phyloP scores from a whole-genome alignment of 2,113 vertebrate species.

The Apodemus speciosus region DNA sequence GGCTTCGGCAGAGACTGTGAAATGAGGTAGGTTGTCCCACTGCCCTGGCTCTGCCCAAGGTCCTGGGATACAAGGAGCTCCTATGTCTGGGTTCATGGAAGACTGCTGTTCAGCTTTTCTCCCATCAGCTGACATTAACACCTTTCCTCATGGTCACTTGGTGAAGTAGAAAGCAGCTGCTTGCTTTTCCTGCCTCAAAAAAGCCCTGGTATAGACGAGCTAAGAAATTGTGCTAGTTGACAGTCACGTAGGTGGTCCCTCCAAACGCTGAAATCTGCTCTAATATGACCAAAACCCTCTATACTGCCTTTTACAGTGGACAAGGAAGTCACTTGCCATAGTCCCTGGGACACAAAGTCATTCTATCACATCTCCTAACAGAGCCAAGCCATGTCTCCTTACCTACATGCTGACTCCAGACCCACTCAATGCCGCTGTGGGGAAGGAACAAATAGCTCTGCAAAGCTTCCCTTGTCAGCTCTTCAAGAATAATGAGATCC shows the following conservation, averaged over 20 bases:
- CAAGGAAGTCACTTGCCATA: constrained; percentile 37
- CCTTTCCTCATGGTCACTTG: constrained; percentile 42
- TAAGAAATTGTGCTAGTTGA: constrained; percentile 14
- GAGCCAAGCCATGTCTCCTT: background rate
- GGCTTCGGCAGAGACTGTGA: constrained; percentile 75
- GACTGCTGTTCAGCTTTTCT: constrained; percentile 35
- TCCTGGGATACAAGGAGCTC: constrained; percentile 61
- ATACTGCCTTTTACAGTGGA: constrained; percentile 50
- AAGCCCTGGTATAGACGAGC: background rate
- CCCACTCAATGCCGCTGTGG: background rate
- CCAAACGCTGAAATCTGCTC: constrained; percentile 45
- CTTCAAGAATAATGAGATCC: background rate
- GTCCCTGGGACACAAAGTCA: background rate
- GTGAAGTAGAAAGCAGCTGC: constrained; percentile 12
- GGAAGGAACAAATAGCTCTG: constrained; percentile 18
- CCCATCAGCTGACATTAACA: constrained; percentile 53
- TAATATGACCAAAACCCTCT: constrained; percentile 39
- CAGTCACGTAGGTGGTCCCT: constrained; percentile 13
- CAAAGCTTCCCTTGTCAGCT: constrained; percentile 28
- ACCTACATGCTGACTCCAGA: background rate
- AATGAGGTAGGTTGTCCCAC: constrained; percentile 73
- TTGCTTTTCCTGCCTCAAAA: constrained; percentile 44
- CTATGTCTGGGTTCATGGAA: constrained; percentile 29
- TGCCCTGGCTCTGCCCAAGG: constrained; percentile 68
- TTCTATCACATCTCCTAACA: constrained; percentile 14